Conservation (phyloP, 2,888 invertebrate species). For the Liodrosophila aerea region DNA sequence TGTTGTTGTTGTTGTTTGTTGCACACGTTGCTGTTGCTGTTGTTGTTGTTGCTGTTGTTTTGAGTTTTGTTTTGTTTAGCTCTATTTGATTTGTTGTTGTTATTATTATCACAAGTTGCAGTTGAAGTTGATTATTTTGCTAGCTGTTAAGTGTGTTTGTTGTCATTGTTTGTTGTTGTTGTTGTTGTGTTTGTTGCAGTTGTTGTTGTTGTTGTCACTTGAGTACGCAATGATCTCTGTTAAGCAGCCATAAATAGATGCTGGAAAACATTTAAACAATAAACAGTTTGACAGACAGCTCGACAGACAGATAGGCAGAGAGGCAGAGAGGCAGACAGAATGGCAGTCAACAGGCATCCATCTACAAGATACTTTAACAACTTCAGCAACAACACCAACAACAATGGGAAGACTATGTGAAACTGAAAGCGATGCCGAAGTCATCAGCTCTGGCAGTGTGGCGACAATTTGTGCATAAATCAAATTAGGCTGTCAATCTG, state of each 20-base stretch:
- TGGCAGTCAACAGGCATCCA: slow-evolving; percentile 28
- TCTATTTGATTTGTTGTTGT: slow-evolving; percentile 22
- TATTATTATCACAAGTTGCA: slow-evolving; percentile 23
- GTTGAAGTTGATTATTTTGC: slow-evolving; percentile 25
- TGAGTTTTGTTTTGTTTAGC: slow-evolving; percentile 20
- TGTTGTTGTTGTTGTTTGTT: slow-evolving; percentile 26
- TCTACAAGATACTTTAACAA: slow-evolving; percentile 26
- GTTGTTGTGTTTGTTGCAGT: not conserved
- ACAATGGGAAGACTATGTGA: slow-evolving; percentile 8
- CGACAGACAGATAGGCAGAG: slow-evolving; percentile 1
- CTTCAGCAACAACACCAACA: slow-evolving; percentile 8
- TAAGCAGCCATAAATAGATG: slow-evolving; percentile 15
- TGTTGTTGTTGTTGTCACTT: slow-evolving; percentile 17
- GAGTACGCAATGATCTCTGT: slow-evolving; percentile 8
- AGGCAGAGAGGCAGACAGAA: slow-evolving; percentile 7
- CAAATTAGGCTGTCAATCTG: slow-evolving; percentile 55
- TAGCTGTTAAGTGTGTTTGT: slow-evolving; percentile 1
- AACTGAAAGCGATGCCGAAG: slow-evolving; percentile 26
- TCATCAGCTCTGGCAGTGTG: slow-evolving; percentile 33
- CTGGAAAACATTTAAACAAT: slow-evolving; percentile 26
- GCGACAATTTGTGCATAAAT: slow-evolving; percentile 49
- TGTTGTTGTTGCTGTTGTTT: slow-evolving; percentile 26
- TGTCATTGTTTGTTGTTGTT: slow-evolving; percentile 5
- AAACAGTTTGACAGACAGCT: slow-evolving; percentile 21
- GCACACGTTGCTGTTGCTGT: slow-evolving; percentile 18